Base-by-base conservation (phyloP, 1,140 invertebrate genomes). In the Scylla paramamosain region DNA sequence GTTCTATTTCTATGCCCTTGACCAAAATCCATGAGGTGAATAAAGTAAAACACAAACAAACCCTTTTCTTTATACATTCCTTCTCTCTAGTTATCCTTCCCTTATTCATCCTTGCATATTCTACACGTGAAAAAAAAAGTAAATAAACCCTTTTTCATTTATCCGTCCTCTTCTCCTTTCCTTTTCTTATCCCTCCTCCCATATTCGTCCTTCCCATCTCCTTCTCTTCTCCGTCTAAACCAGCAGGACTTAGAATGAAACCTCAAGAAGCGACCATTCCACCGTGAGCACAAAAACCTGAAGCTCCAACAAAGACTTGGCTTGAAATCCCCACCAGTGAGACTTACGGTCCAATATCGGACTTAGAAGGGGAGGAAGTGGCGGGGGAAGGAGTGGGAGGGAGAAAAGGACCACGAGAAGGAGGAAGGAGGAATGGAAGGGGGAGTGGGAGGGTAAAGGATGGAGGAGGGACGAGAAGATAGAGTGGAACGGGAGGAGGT, bases 261-360 rank as follows among this genome's bases (percentile, higher is more conserved):
- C 67, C 20, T 77, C 67, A 25, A n/a, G 25, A 77, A 39, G 39
- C 39, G 39, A 7, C 67, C 25, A 77, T 77, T 77, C 67, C 67
- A n/a, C 1, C 4, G 67, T 77, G 67, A 77, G 25, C 67, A 77
- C 67, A 77, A 25, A 77, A 20, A 59, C 20, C 67, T 20, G 20
- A n/a, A n/a, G 39, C 25, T 12, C 67, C 67, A n/a, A 77, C 67
- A 77, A 77, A 77, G 67, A 77, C 67, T 77, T 20, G 67, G 20
- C 67, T 77, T 77, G 25, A 77, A 77, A 77, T 77, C 67, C 67
- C 67, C 67, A 77, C 20, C 67, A n/a, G 20, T n/a, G 67, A 77
- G 67, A 77, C 67, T 77, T 77, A 77, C 67, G 67, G 67, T 77
- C 67, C 67, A 77, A 77, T 77, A 77, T 77, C 67, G 67, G 67